phyloP scores from a whole-genome alignment of 1,140 invertebrate genomes.

The Pemphigus obesinymphae region DNA sequence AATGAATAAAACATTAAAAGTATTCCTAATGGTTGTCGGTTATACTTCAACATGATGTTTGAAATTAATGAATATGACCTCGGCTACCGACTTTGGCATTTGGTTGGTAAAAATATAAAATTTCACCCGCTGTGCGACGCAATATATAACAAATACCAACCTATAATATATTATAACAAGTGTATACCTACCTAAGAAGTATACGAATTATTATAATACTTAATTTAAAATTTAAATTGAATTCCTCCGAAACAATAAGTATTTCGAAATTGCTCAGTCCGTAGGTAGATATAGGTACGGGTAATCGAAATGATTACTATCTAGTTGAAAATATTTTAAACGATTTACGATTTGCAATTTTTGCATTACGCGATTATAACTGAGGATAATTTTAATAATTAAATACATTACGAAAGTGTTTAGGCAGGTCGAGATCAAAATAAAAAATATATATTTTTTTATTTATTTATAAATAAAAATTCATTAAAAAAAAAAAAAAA shows the following conservation, averaged over 20 bases:
- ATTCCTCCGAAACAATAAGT: not conserved
- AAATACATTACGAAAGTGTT: not conserved
- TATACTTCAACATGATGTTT: not conserved
- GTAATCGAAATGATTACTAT: not conserved
- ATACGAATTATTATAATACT: too few relatives aligned
- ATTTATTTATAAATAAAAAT: too few relatives aligned
- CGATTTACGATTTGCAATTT: too few relatives aligned
- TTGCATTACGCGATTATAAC: not conserved
- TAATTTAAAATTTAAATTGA: not conserved
- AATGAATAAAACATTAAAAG: not conserved
- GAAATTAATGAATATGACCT: constrained; percentile 1
- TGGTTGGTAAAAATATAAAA: not conserved
- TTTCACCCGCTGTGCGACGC: not conserved
- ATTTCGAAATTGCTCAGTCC: not conserved
- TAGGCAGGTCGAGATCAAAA: not conserved
- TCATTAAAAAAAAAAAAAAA: not conserved
- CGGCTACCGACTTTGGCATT: not conserved
- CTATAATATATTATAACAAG: too few relatives aligned
- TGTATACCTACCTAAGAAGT: too few relatives aligned
- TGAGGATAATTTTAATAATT: not conserved
- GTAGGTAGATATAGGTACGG: too few relatives aligned
- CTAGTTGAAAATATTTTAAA: not conserved
- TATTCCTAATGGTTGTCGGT: not conserved
- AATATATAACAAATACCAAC: not conserved
- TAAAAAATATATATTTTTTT: not conserved